These are phyloP conservation scores for Phyllotis vaccarum DNA, from an alignment of 2,797 vertebrate species.

Conservation along the genomic window DNA sequence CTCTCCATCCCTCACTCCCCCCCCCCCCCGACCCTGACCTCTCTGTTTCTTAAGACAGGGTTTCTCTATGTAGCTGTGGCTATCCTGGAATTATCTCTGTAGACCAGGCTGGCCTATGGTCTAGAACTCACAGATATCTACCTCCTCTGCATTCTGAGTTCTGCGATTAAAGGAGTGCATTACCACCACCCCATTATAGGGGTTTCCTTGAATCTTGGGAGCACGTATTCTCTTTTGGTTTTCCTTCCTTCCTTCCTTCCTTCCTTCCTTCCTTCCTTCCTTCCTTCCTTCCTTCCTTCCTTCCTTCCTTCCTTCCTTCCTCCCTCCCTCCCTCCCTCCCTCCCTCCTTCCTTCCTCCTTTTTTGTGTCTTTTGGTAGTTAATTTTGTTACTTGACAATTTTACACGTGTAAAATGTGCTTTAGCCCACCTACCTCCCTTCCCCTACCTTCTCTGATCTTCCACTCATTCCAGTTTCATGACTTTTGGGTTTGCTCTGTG, in stretches of 20 bases:
- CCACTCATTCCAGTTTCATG: not conserved
- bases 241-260: not conserved
- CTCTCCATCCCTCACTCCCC: too few relatives aligned
- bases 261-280: not conserved
- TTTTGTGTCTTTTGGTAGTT: too few relatives aligned
- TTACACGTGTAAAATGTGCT: not conserved
- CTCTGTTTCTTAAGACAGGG: not conserved
- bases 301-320: too few relatives aligned
- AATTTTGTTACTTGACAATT: not conserved
- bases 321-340: too few relatives aligned
- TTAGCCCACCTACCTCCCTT: not conserved
- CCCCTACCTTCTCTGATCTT: not conserved
- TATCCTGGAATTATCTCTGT: not conserved
- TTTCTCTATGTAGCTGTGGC: not conserved
- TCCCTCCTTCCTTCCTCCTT: not conserved
- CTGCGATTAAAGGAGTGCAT: not conserved
- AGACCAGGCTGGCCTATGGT: not conserved
- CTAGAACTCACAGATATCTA: not conserved
- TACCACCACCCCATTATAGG: not conserved
- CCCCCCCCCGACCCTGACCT: too few relatives aligned
- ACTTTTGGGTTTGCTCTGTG: not conserved
- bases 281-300: too few relatives aligned
- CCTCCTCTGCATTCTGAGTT: not conserved
- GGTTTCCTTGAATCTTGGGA: not conserved
- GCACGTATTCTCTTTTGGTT: not conserved